Percentiles rank a stretch among this genome's conserved stretches.
Evolutionary conservation across 2,113 vertebrate genomes (phyloP).

Genomic region (Caranx melampygus): DNA sequence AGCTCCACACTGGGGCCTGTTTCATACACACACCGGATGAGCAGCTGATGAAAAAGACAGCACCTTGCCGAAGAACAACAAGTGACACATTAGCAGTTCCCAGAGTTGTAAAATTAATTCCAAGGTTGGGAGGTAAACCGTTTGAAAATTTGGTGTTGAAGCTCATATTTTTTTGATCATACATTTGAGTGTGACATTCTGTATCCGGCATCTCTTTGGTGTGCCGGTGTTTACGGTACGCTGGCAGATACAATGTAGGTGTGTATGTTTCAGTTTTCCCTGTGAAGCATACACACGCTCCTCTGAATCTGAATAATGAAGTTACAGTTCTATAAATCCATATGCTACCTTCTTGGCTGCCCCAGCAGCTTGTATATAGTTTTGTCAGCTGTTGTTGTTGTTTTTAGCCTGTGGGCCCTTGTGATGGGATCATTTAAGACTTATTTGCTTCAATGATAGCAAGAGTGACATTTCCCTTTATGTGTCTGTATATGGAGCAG

Average conservation of each 20-base stretch:
- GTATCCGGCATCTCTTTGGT: slow-evolving; percentile 29
- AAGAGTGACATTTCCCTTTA: slow-evolving; percentile 57
- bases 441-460: slow-evolving; percentile 43
- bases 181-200: slow-evolving; percentile 25
- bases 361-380: slow-evolving; percentile 24
- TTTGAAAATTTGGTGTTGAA: slow-evolving; percentile 41
- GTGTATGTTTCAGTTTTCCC: slow-evolving; percentile 33
- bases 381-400: slow-evolving; percentile 46
- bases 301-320: slow-evolving; percentile 34
- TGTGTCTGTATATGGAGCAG: slow-evolving; percentile 42
- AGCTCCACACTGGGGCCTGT: slow-evolving; percentile 44
- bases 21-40: slow-evolving; percentile 50
- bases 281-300: slow-evolving; percentile 38
- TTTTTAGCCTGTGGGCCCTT: slow-evolving; percentile 40
- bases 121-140: slow-evolving; percentile 1
- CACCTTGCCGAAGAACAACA: not conserved
- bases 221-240: slow-evolving; percentile 30
- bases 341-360: slow-evolving; percentile 26
- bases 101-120: slow-evolving; percentile 34
- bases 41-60: slow-evolving; percentile 29
- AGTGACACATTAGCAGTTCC: slow-evolving; percentile 39
- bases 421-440: slow-evolving; percentile 58
- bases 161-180: slow-evolving; percentile 21
- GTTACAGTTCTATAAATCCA: slow-evolving; percentile 24
- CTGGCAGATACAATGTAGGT: slow-evolving; percentile 41